Evolutionary conservation across 2,113 vertebrate genomes (phyloP), one percentile per base, ranked within the genome.

Genomic region (Anseranas semipalmata): DNA sequence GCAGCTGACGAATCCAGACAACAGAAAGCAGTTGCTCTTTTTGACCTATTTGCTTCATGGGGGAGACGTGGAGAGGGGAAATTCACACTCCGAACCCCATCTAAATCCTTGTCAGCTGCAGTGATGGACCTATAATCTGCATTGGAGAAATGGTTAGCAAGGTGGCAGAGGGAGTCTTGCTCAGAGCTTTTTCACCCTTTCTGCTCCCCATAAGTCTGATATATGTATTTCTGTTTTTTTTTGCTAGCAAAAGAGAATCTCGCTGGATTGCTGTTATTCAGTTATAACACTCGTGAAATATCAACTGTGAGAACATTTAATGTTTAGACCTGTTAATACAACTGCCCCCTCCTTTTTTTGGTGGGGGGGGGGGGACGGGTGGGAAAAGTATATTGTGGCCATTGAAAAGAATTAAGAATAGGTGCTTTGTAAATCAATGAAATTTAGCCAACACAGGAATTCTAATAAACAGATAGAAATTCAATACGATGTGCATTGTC

Each of bases 151-250:
- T 13, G 8, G 4, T 46, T n/a, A 70, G 8, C 12, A 67, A 66
- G 37, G 7, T 30, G 32, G 21, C 20, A 66, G 45, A 86, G 8
- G 13, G 11, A 77, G 25, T 20, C 9, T 63, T 46, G 8, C 56
- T 77, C 1, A 2, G 9, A 63, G 2, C 19, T 89, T 18, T 5
- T 41, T 71, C 60, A 60, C 22, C 19, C 22, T 0, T 0, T 67
- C 37, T 60, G 12, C 19, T 81, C 15, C 39, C 5, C 0, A 0
- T 30, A 67, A 66, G 5, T 50, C 55, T 84, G 52, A 67, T 17
- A 59, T 1, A 0, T 0, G 4, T 27, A 55, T 20, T 43, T 78
- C n/a, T 81, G 59, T 7, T 58, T 43, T 84, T 50, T 43, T 84
- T 50, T 27, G 10, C 17, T 72, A 85, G 21, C 19, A 70, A 35